Base-by-base conservation (phyloP, 2,888 invertebrate genomes). In the Autographa gamma region DNA sequence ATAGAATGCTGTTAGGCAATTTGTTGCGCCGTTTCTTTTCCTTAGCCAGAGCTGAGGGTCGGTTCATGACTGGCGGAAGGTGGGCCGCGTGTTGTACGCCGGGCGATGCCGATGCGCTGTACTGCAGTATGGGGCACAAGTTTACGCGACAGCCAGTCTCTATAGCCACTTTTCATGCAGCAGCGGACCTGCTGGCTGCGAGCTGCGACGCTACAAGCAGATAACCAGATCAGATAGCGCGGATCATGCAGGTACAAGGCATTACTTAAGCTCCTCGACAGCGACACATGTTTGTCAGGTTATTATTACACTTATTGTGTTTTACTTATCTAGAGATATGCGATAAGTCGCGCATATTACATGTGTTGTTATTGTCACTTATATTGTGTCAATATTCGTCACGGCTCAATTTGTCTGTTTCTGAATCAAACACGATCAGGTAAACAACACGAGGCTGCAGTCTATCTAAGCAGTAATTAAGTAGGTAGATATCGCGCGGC, bases 341-440 rank as follows among this genome's bases (percentile, higher is more conserved):
- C 34, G 76, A 76, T 76, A 71, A 74, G 60, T 56, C 58, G 52
- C 61, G 58, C 34, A 43, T 34, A 52, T 62, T 64, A 52, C 61
- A 48, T 48, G 31, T 34, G 31, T n/a, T 14, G 25, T n/a, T 1
- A 16, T 59, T 60, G 43, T 18, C 60, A 43, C 25, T 38, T 9
- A 56, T 5, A 56, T 56, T 56, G 54, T 56, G 54, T 13, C 54
- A 56, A 56, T 14, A 19, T 54, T 56, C 54, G 54, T 56, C 54
- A 56, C 25, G 25, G 54, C 54, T 56, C 54, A 56, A 19, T 56
- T 13, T 56, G 9, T 56, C 25, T 56, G 54, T 56, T 54, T 54
- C 19, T 25, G 11, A 56, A 56, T 56, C 13, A 56, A 56, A 56
- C 54, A 54, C 19, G 18, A 18, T 18, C 54, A 54, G 54, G 5